Evolutionary conservation across 2,888 invertebrate genomes (phyloP), one percentile per base, ranked within the genome.

Genomic region (Cylindroiulus punctatus): DNA sequence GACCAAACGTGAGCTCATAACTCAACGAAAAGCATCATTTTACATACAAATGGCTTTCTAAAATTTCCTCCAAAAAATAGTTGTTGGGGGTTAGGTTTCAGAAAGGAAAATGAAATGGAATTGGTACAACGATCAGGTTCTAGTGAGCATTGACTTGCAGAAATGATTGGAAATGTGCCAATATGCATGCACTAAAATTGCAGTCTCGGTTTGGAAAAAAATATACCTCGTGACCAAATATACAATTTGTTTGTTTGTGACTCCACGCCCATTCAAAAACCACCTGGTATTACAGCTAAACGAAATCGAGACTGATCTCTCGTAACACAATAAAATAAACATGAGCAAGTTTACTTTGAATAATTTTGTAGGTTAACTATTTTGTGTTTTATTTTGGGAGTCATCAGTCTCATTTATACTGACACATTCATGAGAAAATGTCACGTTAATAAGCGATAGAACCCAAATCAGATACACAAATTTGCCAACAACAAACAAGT

Each of bases 91-190:
- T 76, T 14, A 76, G 14, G 76, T 76, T 76, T 76, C 26, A 76
- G 76, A 30, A 76, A 76, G 0, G 76, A 76, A 26, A 30, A 30
- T 76, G 30, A 76, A 76, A 76, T 76, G 76, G 30, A 76, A 76
- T 76, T 76, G 76, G 76, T 76, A 30, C 76, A 76, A 30, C 76
- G 30, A 76, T 76, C 76, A 76, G 76, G 30, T 76, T 76, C 30
- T 30, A 14, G 26, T 76, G 76, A 30, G 30, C 76, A 76, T 76
- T 76, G 76, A 76, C 76, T 76, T 76, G 76, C 76, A 76, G 76
- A 76, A 76, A 76, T 30, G 4, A 30, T 30, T 76, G 8, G 76
- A 76, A 76, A 76, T 76, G 76, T 76, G 76, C 76, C 76, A 30
- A 76, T 76, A 76, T 30, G 30, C 36, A 36, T 7, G 36, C 7